These are phyloP conservation scores for Progne subis DNA, from an alignment of 2,113 vertebrate genomes.

Conservation along the genomic window DNA sequence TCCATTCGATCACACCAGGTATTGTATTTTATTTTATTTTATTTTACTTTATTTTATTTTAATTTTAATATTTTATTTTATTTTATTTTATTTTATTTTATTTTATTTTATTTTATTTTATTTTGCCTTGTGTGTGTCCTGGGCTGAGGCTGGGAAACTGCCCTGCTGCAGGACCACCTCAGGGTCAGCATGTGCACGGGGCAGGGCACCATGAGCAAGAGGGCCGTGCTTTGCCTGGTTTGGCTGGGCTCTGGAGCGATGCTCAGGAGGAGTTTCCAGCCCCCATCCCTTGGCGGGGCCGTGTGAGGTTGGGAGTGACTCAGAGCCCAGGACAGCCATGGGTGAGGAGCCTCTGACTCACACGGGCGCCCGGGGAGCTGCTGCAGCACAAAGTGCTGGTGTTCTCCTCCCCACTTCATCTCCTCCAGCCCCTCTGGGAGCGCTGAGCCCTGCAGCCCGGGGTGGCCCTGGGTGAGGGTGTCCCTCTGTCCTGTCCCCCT, in stretches of 20 bases:
- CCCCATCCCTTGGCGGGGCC: background rate
- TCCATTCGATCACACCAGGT: background rate
- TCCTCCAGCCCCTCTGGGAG: background rate
- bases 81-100: too few species aligned
- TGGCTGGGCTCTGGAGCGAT: background rate
- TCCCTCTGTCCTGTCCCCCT: background rate
- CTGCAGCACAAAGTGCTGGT: background rate
- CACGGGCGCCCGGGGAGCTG: fast-evolving
- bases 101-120: too few species aligned
- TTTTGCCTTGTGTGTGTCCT: background rate
- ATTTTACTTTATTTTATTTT: too few species aligned
- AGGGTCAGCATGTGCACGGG: background rate
- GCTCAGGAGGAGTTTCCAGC: background rate
- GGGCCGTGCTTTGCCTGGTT: fast-evolving
- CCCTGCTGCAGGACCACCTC: background rate
- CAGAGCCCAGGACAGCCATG: fast-evolving
- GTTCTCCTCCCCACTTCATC: background rate
- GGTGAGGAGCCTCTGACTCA: background rate
- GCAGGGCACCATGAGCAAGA: fast-evolving
- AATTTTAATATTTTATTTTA: too few species aligned
- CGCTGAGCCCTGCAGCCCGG: fast-evolving
- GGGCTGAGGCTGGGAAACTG: background rate
- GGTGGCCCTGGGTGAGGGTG: fast-evolving
- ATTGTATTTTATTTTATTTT: background rate
- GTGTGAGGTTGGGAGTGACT: background rate